Percentiles rank a stretch among this genome's conserved stretches.
These are phyloP conservation scores for Macrochelys suwanniensis DNA, from an alignment of 2,797 vertebrate genomes.

Conservation along the genomic window DNA sequence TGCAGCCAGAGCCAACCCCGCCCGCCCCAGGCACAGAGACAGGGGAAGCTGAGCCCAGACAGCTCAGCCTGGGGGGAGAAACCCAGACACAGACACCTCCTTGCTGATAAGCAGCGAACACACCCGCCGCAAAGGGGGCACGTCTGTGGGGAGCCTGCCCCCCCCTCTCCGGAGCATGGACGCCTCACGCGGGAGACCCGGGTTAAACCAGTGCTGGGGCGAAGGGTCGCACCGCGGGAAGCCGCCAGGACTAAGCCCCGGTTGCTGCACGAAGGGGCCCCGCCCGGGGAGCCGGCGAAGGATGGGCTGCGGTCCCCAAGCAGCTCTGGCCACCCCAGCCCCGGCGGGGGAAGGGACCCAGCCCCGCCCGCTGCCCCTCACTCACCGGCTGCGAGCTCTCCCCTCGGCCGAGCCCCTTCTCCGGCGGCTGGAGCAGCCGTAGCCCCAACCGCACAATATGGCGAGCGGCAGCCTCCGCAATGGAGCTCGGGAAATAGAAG, in stretches of 20 bases:
- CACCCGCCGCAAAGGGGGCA: not conserved
- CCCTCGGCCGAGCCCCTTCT: not conserved
- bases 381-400: not conserved
- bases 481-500: conserved; percentile 88
- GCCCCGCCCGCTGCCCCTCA: not conserved
- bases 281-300: not conserved
- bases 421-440: conserved; percentile 38
- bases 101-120: not conserved
- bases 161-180: not conserved
- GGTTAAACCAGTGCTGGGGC: not conserved
- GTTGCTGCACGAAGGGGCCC: not conserved
- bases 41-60: not conserved
- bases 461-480: conserved; percentile 82
- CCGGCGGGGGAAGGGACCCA: not conserved
- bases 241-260: not conserved
- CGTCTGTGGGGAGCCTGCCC: not conserved
- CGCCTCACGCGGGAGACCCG: not conserved
- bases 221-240: not conserved
- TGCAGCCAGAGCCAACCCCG: not conserved
- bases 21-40: not conserved
- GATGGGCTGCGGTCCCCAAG: not conserved
- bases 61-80: not conserved
- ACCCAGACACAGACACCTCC: not conserved
- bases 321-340: not conserved
- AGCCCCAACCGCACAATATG: conserved; percentile 88